Evolutionary conservation across 2,113 vertebrate genomes (phyloP), one percentile per base, ranked within the genome.

Genomic region (Rhinopomastus cyanomelas): DNA sequence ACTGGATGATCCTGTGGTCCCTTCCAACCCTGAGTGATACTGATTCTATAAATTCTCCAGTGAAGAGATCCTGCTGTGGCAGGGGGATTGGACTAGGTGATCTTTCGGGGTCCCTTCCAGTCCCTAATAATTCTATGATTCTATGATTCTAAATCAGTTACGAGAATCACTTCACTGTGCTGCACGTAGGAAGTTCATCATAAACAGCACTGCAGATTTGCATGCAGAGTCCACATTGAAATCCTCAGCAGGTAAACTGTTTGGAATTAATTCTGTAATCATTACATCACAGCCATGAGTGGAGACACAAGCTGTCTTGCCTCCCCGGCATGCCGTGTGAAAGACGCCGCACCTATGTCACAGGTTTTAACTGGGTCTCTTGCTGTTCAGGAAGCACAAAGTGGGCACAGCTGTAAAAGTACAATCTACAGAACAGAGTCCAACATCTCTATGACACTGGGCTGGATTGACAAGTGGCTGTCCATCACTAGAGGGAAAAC

Each of bases 201-300:
- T 49, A 90, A 80, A 80, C 22, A 55, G 21, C 10, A 72, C 27
- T 19, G 20, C n/a, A 66, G 27, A n/a, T 69, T 85, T 77, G 44
- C 59, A 59, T 26, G 21, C 30, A 25, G 2, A 37, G 49, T 42
- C 71, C 51, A 19, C 30, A 15, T 80, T 80, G 73, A 88, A 90
- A 69, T 59, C 46, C 16, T 82, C 42, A 77, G 44, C 71, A 11
- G 18, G 37, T 80, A 92, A 96, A 73, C 14, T 30, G 64, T 75
- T 71, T 85, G 65, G 66, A 95, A 91, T 87, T 87, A 87, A 42
- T 91, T 88, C 74, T 84, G 32, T 79, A 88, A 81, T 86, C 81
- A 90, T 36, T 81, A 55, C 22, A n/a, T 34, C 81, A 59, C 59
- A 39, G 8, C 5, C 5, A 78, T 88, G 86, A 88, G 73, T 75